Evolutionary conservation across 1,140 invertebrate species (phyloP).

Genomic region (Bombus fervidus): DNA sequence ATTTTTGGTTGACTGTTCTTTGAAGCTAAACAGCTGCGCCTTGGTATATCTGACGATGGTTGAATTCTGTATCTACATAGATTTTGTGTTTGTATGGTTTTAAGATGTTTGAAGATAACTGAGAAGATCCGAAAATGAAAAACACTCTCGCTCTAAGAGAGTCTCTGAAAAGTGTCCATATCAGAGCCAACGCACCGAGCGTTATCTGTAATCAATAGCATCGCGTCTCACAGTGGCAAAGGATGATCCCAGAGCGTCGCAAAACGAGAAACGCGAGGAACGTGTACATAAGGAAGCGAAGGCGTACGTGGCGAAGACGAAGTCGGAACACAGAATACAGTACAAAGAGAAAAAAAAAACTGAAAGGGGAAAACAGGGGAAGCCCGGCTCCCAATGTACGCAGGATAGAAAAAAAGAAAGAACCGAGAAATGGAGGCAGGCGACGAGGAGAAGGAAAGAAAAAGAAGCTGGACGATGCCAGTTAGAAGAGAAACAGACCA

Average conservation of each 20-base stretch:
- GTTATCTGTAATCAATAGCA: not conserved
- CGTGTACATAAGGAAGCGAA: too few species aligned
- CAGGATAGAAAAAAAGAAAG: slow-evolving; percentile 19
- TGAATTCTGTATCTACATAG: too few species aligned
- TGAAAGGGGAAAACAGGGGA: slow-evolving; percentile 16
- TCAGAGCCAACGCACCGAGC: not conserved
- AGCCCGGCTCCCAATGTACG: slow-evolving; percentile 7
- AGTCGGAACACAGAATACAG: not conserved
- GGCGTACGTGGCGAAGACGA: too few species aligned
- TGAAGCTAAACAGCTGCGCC: too few species aligned
- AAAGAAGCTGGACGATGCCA: slow-evolving; percentile 24
- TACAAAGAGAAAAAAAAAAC: not conserved
- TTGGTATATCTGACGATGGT: too few species aligned
- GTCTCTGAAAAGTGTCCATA: not conserved
- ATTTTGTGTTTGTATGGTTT: too few species aligned
- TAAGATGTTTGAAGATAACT: too few species aligned
- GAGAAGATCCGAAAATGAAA: not conserved
- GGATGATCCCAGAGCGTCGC: not conserved
- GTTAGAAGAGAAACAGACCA: slow-evolving; percentile 36
- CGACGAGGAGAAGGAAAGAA: not conserved
- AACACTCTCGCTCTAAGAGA: not conserved
- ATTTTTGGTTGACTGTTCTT: too few species aligned
- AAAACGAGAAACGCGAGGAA: too few species aligned
- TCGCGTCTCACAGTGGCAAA: not conserved
- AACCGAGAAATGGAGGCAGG: not conserved